Base-by-base conservation (phyloP, 2,888 invertebrate species). In the Pteria penguin region DNA sequence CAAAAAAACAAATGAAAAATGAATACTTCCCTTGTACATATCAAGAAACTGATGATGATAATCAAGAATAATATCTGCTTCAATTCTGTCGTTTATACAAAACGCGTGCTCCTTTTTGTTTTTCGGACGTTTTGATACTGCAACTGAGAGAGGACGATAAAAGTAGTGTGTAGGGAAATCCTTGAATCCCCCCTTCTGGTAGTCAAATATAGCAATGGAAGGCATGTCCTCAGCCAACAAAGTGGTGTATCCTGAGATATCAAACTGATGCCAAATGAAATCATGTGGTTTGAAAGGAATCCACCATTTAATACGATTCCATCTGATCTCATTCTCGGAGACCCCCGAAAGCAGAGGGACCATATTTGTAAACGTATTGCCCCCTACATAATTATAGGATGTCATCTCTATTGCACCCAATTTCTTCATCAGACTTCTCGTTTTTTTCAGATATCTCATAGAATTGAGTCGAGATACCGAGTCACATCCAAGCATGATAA, bases 381-480 rank as follows among this genome's bases (percentile, higher is more conserved):
- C 97, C 2, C 95, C 98, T 5, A 98, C 96, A 94, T 98, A 98
- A 90, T 96, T 97, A 91, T 97, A 97, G 4, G 98, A 98, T 82
- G 95, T 92, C 89, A 98, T 93, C 90, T 97, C 97, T 67, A 96
- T 94, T 55, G 95, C 95, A 22, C 94, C 94, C 76, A 96, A 92
- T 24, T 94, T 93, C 24, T 94, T 91, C 75, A 94, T 93, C 70
- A 97, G 92, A 82, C 93, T 94, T 5, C 86, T 85, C 78, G 83
- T 96, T 86, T 94, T 94, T 0, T 96, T 95, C 95, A 97, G 95
- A 85, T 96, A 96, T 69, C 97, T 94, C 79, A 96, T 94, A 84
- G 97, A 95, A 92, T 97, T 97, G 78, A 96, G 93, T 84, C 97
- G 94, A 0, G 97, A 97, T 27, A 97, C 94, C 18, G 96, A 95